phyloP scores from a whole-genome alignment of 1,140 invertebrate species.

The Melipona quadrifasciata region DNA sequence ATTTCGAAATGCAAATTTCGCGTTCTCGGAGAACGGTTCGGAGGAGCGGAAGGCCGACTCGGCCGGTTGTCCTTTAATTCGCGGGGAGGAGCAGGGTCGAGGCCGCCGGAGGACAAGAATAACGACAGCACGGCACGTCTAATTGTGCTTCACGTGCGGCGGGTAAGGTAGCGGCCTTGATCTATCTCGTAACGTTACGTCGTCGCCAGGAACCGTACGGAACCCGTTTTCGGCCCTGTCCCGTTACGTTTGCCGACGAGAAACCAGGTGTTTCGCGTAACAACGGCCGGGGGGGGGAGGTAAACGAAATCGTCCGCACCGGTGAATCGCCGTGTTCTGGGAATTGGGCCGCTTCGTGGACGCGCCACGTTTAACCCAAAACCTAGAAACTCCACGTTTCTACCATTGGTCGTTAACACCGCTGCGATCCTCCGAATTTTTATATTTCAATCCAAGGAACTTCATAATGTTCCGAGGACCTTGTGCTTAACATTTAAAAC shows the following conservation, averaged over 20 bases:
- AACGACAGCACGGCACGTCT: slow-evolving; percentile 3
- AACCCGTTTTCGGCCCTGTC: slow-evolving; percentile 61
- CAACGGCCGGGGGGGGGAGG: not conserved
- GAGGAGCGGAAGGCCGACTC: not conserved
- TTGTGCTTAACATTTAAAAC: too few species aligned
- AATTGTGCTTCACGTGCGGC: slow-evolving; percentile 18
- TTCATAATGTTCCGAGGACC: too few species aligned
- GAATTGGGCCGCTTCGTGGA: not conserved
- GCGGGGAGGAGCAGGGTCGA: not conserved
- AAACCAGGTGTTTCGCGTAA: slow-evolving; percentile 51
- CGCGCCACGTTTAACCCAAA: not conserved
- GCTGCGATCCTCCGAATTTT: too few species aligned
- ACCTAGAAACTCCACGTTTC: not conserved
- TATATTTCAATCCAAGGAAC: too few species aligned
- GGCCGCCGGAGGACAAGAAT: not conserved
- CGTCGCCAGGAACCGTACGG: slow-evolving; percentile 51
- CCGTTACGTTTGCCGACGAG: slow-evolving; percentile 59
- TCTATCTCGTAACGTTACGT: slow-evolving; percentile 62
- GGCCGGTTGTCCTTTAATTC: not conserved
- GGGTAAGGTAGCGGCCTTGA: slow-evolving; percentile 67
- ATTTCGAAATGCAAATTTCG: not conserved
- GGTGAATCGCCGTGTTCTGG: not conserved
- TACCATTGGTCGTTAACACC: too few species aligned
- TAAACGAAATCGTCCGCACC: not conserved
- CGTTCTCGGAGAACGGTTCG: not conserved